Conservation (phyloP, 1,140 invertebrate species). For the Formica selysi region DNA sequence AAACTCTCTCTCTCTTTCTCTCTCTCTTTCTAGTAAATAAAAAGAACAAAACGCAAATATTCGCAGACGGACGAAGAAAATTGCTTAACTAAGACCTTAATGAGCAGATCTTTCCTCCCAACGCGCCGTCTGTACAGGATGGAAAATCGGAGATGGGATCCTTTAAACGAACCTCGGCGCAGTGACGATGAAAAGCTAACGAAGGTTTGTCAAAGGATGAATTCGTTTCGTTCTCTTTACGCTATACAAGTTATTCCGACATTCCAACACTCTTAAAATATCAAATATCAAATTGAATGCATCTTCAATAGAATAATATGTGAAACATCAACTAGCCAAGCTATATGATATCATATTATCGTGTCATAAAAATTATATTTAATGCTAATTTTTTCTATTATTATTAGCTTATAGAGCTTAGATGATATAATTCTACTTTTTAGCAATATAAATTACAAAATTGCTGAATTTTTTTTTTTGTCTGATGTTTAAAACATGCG, state of each 20-base stretch:
- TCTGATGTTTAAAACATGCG: not conserved
- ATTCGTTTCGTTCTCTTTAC: conserved; percentile 63
- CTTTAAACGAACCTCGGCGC: conserved; percentile 58
- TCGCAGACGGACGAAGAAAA: conserved; percentile 53
- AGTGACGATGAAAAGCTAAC: conserved; percentile 74
- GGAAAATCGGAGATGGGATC: conserved; percentile 59
- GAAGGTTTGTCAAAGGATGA: conserved; percentile 71
- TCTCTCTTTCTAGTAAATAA: not conserved
- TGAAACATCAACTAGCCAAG: conserved; percentile 12
- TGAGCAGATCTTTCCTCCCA: conserved; percentile 71
- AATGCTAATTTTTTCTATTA: not conserved
- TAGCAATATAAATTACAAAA: not conserved
- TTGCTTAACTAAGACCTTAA: conserved; percentile 74
- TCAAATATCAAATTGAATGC: conserved; percentile 52
- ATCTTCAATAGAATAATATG: conserved; percentile 36
- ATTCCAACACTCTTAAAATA: conserved; percentile 47
- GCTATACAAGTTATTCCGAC: conserved; percentile 56
- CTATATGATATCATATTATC: not conserved
- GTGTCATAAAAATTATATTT: not conserved
- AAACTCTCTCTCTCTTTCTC: not conserved
- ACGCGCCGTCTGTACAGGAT: not conserved
- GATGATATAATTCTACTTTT: not conserved
- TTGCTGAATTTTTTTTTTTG: not conserved
- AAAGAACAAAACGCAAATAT: conserved; percentile 53
- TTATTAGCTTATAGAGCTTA: not conserved